phyloP scores from a whole-genome alignment of 2,888 invertebrate genomes.

The Muschampia plurimacula region DNA sequence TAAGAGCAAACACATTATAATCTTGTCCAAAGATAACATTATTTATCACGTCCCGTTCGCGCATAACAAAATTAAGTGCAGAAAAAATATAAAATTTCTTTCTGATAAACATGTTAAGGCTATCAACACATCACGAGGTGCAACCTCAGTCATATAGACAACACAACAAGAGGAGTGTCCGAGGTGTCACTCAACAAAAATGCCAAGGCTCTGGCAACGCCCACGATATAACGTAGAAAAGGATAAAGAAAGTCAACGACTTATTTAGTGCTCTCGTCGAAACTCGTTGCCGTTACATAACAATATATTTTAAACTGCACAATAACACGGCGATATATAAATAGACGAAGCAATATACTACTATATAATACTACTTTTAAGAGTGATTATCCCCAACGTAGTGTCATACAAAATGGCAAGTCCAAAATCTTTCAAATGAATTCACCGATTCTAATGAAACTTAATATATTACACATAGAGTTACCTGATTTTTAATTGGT shows the following conservation, averaged over 20 bases:
- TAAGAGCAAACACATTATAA: not conserved
- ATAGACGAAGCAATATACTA: not conserved
- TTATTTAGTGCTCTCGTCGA: conserved; percentile 18
- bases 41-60: not conserved
- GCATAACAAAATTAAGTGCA: not conserved
- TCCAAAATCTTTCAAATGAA: too few relatives aligned
- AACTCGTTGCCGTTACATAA: conserved; percentile 10
- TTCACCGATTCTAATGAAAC: too few relatives aligned
- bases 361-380: too few relatives aligned
- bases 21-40: conserved; percentile 2
- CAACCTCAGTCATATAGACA: not conserved
- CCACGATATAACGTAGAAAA: conserved; percentile 23
- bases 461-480: too few relatives aligned
- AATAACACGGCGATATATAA: too few relatives aligned
- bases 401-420: too few relatives aligned
- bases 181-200: conserved; percentile 40
- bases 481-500: too few relatives aligned
- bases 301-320: conserved; percentile 1
- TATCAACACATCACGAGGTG: conserved; percentile 12
- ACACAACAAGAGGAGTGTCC: conserved; percentile 30
- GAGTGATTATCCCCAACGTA: too few relatives aligned
- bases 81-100: conserved; percentile 11
- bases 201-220: conserved; percentile 43
- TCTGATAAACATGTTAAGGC: conserved; percentile 21
- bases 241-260: conserved; percentile 27